Conservation (phyloP, 2,797 vertebrate genomes). For the Acestrorhynchus altus region DNA sequence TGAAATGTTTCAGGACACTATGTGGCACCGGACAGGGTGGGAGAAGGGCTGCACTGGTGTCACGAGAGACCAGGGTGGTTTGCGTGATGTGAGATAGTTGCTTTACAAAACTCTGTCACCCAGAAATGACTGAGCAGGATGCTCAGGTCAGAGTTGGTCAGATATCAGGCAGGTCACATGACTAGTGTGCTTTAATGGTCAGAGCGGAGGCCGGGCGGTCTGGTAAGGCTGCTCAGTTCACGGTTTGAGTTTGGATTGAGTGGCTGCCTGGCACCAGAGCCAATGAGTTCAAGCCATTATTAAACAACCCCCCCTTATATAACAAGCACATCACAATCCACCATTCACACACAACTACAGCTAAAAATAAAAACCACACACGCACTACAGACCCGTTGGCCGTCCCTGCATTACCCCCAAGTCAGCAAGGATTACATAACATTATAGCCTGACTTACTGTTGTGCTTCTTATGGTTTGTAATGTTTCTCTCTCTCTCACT, state of each 20-base stretch:
- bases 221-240: background rate
- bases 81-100: too few relatives aligned
- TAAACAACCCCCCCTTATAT: background rate
- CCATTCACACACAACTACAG: background rate
- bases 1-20: background rate
- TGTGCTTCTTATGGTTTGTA: too few relatives aligned
- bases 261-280: background rate
- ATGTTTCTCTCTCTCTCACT: constrained; percentile 61
- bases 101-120: too few relatives aligned
- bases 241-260: background rate
- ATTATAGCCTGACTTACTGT: background rate
- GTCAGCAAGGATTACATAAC: background rate
- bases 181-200: too few relatives aligned
- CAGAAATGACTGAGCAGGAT: too few relatives aligned
- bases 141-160: too few relatives aligned
- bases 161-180: too few relatives aligned
- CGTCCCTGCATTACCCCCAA: background rate
- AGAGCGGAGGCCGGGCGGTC: background rate
- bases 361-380: constrained; percentile 30
- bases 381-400: constrained; percentile 19
- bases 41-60: too few relatives aligned
- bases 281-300: background rate
- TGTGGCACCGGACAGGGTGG: background rate
- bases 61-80: too few relatives aligned
- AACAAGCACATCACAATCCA: constrained; percentile 2